These are phyloP conservation scores for Glossosoma conforme DNA, from an alignment of 1,140 invertebrate species.

Conservation along the genomic window DNA sequence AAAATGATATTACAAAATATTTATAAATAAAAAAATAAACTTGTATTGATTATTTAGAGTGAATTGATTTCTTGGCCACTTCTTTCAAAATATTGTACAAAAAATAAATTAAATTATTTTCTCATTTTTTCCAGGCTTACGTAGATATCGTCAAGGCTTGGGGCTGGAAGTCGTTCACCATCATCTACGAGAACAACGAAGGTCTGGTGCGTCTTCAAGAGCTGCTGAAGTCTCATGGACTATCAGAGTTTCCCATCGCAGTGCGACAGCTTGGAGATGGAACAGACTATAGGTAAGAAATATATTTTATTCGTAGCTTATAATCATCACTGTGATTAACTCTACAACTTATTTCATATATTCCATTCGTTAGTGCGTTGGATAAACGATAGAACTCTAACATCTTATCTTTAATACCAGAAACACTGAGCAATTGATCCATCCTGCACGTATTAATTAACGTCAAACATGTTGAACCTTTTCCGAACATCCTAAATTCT, in stretches of 20 bases:
- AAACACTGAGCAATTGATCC: too few species aligned
- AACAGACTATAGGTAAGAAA: slow-evolving; percentile 67
- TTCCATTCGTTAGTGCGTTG: slow-evolving; percentile 11
- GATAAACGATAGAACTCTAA: too few species aligned
- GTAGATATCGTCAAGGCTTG: slow-evolving; percentile 83
- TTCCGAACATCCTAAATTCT: too few species aligned
- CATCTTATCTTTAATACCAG: too few species aligned
- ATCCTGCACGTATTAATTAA: too few species aligned
- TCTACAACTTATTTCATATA: not conserved
- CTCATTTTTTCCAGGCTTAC: slow-evolving; percentile 65
- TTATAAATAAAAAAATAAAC: too few species aligned
- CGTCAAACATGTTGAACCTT: too few species aligned
- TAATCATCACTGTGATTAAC: not conserved
- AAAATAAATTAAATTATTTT: not conserved
- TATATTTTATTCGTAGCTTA: not conserved
- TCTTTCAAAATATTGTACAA: too few species aligned
- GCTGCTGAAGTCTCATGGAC: slow-evolving; percentile 83
- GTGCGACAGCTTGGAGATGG: slow-evolving; percentile 76
- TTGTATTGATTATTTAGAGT: too few species aligned
- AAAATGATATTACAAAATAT: too few species aligned
- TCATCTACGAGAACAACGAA: slow-evolving; percentile 94
- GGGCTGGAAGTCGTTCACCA: slow-evolving; percentile 91
- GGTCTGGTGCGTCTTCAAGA: slow-evolving; percentile 88
- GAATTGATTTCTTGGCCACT: too few species aligned
- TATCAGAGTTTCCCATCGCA: slow-evolving; percentile 74